Percentiles rank a stretch among this genome's conserved stretches.
phyloP scores from a whole-genome alignment of 2,888 invertebrate genomes.

The Netelia fuscicornis region DNA sequence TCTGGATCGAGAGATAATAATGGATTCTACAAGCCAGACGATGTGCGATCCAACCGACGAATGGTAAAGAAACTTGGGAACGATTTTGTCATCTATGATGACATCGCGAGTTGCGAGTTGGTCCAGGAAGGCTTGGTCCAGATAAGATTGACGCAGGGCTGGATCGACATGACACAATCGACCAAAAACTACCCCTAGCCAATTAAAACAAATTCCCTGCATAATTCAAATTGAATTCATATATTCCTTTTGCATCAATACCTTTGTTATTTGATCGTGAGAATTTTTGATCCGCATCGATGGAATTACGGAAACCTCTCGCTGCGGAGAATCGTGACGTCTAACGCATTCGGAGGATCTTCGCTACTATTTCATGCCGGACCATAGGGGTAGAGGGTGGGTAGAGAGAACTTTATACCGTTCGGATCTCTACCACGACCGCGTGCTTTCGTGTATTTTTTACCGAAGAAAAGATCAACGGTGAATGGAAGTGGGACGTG shows the following conservation, averaged over 20 bases:
- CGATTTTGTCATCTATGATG: background rate
- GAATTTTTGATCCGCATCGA: too few relatives aligned
- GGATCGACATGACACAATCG: too few relatives aligned
- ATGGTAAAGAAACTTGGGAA: background rate
- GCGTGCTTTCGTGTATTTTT: slow-evolving; percentile 22
- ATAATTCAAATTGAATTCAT: too few relatives aligned
- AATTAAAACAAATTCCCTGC: too few relatives aligned
- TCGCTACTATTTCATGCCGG: background rate
- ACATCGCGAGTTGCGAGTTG: background rate
- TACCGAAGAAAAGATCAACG: slow-evolving; percentile 22
- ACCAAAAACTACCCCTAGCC: too few relatives aligned
- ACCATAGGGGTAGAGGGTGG: background rate
- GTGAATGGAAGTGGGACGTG: slow-evolving; percentile 15
- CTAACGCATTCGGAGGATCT: slow-evolving; percentile 10
- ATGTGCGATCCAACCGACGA: background rate
- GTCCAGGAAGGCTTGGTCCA: too few relatives aligned
- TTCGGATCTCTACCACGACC: background rate
- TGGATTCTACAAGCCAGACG: background rate
- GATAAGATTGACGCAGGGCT: too few relatives aligned
- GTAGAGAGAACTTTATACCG: background rate
- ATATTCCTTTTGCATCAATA: too few relatives aligned
- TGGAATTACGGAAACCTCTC: too few relatives aligned
- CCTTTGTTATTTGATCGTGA: too few relatives aligned
- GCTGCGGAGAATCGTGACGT: slow-evolving; percentile 24
- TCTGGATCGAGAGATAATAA: background rate